These are phyloP conservation scores for Saxidomus purpurata DNA, from an alignment of 1,140 invertebrate species.

Conservation along the genomic window DNA sequence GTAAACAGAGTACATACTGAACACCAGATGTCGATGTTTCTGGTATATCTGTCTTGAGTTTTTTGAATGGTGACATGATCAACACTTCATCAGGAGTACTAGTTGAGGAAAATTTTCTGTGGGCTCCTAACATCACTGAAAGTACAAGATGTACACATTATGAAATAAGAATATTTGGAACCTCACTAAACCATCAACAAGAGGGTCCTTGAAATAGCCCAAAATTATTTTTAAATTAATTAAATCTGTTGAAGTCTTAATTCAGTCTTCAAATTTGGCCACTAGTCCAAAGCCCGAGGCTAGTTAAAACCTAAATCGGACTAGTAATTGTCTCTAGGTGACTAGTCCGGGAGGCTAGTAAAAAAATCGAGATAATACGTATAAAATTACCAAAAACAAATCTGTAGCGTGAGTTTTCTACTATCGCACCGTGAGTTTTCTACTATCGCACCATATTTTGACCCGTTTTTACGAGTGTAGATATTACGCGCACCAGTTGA, in stretches of 20 bases:
- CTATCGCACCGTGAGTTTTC: conserved; percentile 32
- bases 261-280: conserved; percentile 37
- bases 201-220: conserved; percentile 37
- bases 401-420: conserved; percentile 25
- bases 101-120: conserved; percentile 36
- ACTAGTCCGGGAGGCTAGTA: conserved; percentile 41
- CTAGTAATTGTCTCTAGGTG: conserved; percentile 40
- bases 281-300: conserved; percentile 40
- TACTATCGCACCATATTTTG: conserved; percentile 40
- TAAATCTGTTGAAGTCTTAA: conserved; percentile 43
- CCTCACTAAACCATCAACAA: conserved; percentile 32
- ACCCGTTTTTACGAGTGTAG: conserved; percentile 35
- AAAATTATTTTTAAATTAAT: conserved; percentile 43
- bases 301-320: conserved; percentile 37
- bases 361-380: conserved; percentile 32
- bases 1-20: conserved; percentile 42
- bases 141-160: conserved; percentile 39
- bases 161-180: conserved; percentile 44
- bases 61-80: conserved; percentile 42
- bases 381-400: conserved; percentile 42
- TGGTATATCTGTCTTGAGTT: conserved; percentile 40
- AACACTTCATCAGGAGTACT: conserved; percentile 40
- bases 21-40: conserved; percentile 39
- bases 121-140: conserved; percentile 41
- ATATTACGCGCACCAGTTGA: conserved; percentile 41